These are phyloP conservation scores for Dolomedes plantarius DNA, from an alignment of 2,888 invertebrate genomes.

Conservation along the genomic window DNA sequence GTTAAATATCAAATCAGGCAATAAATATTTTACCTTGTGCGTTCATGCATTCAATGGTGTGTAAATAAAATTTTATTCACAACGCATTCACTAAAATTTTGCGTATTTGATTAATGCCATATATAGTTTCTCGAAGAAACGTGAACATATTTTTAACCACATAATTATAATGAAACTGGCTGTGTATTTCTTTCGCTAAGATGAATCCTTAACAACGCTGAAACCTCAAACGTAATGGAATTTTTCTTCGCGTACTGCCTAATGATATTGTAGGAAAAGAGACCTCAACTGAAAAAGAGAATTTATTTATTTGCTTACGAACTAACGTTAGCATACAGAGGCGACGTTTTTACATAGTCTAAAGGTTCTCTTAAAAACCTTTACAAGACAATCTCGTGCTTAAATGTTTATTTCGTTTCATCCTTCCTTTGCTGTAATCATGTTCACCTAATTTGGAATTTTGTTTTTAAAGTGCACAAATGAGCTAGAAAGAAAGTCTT, in stretches of 20 bases:
- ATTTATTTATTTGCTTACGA: constrained; percentile 40
- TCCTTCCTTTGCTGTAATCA: background rate
- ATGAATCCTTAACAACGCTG: background rate
- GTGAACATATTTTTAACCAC: no score
- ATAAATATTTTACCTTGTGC: no score
- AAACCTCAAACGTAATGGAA: background rate
- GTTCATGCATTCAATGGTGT: no score
- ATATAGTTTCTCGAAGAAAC: no score
- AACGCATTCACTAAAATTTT: no score
- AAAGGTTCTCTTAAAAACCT: constrained; percentile 26
- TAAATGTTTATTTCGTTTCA: constrained; percentile 30
- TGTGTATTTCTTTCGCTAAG: no score
- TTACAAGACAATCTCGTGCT: constrained; percentile 12
- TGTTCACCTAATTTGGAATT: constrained; percentile 39
- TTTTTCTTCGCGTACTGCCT: constrained; percentile 27
- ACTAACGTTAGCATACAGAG: constrained; percentile 23
- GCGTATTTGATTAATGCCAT: no score
- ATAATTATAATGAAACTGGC: no score
- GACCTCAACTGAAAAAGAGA: constrained; percentile 10
- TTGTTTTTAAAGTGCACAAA: constrained; percentile 13
- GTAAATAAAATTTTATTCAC: no score
- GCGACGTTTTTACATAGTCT: constrained; percentile 28
- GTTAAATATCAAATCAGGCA: no score
- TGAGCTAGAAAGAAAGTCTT: constrained; percentile 35
- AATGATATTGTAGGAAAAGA: constrained; percentile 33